These are phyloP conservation scores for Pelecanus crispus DNA, from an alignment of 2,113 vertebrate species.

Conservation along the genomic window DNA sequence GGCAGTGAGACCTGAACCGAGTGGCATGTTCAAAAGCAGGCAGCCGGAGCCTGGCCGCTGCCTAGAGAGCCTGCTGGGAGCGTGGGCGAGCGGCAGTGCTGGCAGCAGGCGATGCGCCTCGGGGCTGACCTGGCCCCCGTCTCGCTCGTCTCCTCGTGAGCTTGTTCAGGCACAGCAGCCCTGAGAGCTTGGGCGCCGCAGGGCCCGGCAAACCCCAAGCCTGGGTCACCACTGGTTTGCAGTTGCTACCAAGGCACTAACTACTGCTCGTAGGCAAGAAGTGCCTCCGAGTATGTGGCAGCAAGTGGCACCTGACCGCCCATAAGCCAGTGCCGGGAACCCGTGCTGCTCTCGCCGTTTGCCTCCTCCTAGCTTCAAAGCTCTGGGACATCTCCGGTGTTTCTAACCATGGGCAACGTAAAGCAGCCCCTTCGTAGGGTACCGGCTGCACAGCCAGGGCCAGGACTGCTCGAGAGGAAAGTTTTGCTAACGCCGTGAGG, in stretches of 20 bases:
- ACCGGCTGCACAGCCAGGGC: neutral
- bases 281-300: neutral
- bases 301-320: accelerated
- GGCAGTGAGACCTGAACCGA: neutral
- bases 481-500: too few relatives aligned
- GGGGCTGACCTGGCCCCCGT: neutral
- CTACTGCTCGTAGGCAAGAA: neutral
- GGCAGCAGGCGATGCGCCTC: accelerated
- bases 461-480: neutral
- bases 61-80: neutral
- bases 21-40: neutral
- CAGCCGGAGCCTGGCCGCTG: accelerated
- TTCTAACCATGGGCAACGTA: neutral
- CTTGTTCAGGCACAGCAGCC: neutral
- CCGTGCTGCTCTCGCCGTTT: accelerated
- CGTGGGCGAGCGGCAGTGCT: neutral
- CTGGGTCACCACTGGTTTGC: neutral
- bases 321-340: neutral
- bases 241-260: neutral
- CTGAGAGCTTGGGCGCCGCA: neutral
- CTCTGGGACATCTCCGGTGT: neutral
- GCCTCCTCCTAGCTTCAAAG: neutral
- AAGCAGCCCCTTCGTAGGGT: neutral
- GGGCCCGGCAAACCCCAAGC: neutral
- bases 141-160: neutral